Evolutionary conservation across 2,888 invertebrate genomes (phyloP).

Genomic region (Meloe dianella): DNA sequence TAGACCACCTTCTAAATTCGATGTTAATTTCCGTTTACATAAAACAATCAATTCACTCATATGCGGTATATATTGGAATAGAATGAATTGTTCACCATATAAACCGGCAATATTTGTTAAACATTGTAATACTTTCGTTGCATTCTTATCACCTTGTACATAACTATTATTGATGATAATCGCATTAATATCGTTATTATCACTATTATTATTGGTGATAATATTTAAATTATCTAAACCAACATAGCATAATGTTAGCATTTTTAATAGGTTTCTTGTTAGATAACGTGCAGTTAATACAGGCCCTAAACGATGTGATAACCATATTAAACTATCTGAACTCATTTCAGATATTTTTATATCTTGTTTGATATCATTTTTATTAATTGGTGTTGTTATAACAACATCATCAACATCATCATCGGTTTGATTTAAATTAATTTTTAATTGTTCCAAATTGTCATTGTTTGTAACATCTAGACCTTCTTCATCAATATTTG

Average conservation of each 20-base stretch:
- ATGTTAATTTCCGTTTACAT: constrained; percentile 80
- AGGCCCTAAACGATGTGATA: constrained; percentile 92
- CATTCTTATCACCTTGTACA: constrained; percentile 80
- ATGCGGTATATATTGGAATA: constrained; percentile 89
- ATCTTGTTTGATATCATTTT: constrained; percentile 38
- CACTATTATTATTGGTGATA: constrained; percentile 46
- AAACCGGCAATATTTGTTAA: constrained; percentile 84
- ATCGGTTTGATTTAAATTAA: constrained; percentile 61
- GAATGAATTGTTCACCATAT: constrained; percentile 87
- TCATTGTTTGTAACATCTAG: constrained; percentile 58
- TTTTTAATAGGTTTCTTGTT: constrained; percentile 88
- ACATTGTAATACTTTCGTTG: constrained; percentile 87
- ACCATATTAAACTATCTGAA: constrained; percentile 87
- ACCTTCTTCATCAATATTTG: constrained; percentile 63
- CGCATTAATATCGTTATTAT: constrained; percentile 60
- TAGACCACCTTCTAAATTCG: constrained; percentile 86
- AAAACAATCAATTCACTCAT: constrained; percentile 84
- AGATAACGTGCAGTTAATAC: constrained; percentile 91
- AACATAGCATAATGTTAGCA: constrained; percentile 92
- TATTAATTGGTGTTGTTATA: constrained; percentile 63
- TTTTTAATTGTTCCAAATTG: constrained; percentile 56
- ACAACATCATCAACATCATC: constrained; percentile 41
- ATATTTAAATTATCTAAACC: constrained; percentile 77
- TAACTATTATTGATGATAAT: constrained; percentile 70
- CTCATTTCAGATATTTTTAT: constrained; percentile 83